Evolutionary conservation across 2,113 vertebrate genomes (phyloP), one percentile per base, ranked within the genome.

Genomic region (Albula glossodonta): DNA sequence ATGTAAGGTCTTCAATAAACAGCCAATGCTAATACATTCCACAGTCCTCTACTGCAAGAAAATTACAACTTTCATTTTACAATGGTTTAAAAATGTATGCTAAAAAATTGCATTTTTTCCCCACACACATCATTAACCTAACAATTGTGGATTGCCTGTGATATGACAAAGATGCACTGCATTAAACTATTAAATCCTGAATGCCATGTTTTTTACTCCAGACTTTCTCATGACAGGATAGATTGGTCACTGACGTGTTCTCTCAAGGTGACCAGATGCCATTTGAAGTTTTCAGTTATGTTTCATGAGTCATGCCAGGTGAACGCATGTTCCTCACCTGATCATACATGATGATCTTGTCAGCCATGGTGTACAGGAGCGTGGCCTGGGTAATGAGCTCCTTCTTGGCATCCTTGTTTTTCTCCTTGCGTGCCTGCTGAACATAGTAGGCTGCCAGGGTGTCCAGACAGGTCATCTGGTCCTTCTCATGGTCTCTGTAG

Each of bases 261-360:
- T 19, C 7, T 19, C 60, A 63, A 22, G 5, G 60, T 63, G 60
- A 22, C 60, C 60, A 63, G 60, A 63, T 63, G 17, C 17, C 15
- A 15, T 63, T 63, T 19, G 22, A 31, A 74, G 22, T 9, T 74
- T 74, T n/a, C 66, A 63, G 60, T 25, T n/a, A 74, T 19, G 22
- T 74, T 74, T 7, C n/a, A 74, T 10, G n/a, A 3, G n/a, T 74
- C 66, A 22, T 31, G 70, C 22, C 9, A 25, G 70, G 22, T 19
- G 7, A 22, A 19, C 60, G 19, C 1, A 19, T 4, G 19, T 7
- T 13, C 41, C 91, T 95, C 94, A 99, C 98, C 97, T 99, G 98
- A 92, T 99, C 98, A 2, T 99, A 99, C 98, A 99, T 99, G 90
- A 99, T 99, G 93, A 99, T 99, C 94, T 99, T 99, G 92, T 99